Conservation (phyloP, 1,140 invertebrate species). For the Bemisia tabaci region DNA sequence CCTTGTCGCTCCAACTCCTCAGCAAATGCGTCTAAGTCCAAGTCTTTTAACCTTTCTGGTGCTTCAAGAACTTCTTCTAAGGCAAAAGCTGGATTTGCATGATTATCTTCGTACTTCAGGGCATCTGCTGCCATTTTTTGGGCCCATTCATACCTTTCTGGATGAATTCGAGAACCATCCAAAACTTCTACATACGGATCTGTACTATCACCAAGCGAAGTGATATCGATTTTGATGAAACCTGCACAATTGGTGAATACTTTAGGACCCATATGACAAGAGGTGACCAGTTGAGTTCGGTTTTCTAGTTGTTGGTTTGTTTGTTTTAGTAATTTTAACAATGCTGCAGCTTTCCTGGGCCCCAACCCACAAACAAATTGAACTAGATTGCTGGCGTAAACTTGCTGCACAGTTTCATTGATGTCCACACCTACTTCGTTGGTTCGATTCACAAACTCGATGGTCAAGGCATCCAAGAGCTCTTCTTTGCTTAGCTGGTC, state of each 20-base stretch:
- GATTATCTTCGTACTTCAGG: conserved; percentile 89
- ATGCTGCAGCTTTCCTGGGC: conserved; percentile 79
- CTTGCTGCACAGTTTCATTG: conserved; percentile 77
- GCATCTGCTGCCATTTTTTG: conserved; percentile 99
- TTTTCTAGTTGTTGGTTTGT: conserved; percentile 88
- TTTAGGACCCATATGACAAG: conserved; percentile 94
- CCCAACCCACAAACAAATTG: conserved; percentile 98
- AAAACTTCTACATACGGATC: conserved; percentile 92
- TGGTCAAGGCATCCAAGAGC: conserved; percentile 64
- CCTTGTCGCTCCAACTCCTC: conserved; percentile 91
- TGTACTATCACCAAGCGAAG: conserved; percentile 80
- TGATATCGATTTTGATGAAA: conserved; percentile 97
- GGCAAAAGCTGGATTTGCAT: conserved; percentile 88
- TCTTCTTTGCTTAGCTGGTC: conserved; percentile 76
- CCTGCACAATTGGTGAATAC: conserved; percentile 99
- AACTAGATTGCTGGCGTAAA: conserved; percentile 75
- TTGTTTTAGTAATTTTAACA: conserved; percentile 85
- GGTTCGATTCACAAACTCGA: conserved; percentile 83
- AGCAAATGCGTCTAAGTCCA: conserved; percentile 97
- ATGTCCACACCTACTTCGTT: conserved; percentile 99
- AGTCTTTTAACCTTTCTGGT: conserved; percentile 86
- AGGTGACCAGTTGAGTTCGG: conserved; percentile 85
- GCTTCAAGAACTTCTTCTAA: conserved; percentile 94
- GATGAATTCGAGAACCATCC: conserved; percentile 95
- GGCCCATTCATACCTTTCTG: conserved; percentile 99